Base-by-base conservation (phyloP, 2,797 vertebrate genomes). In the Molothrus ater region DNA sequence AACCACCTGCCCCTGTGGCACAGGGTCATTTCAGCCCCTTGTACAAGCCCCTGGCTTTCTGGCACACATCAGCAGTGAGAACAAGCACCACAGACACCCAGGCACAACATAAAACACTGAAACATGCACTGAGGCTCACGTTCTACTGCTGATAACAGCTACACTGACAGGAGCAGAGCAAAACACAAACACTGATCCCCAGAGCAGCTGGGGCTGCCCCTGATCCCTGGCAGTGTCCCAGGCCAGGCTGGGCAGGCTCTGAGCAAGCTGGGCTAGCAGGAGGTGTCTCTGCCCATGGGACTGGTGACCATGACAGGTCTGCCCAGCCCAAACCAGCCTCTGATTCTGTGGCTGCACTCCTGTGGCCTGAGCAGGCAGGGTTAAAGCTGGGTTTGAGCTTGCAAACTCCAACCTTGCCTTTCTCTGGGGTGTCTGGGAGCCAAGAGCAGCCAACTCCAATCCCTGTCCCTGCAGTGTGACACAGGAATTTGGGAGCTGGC, bases 311-410 rank as follows among this genome's bases (percentile, higher is more conserved):
- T 1, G 4, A 1, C 17, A 17, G 9, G 9, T 17, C 50, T 3
- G 3, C 4, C 16, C 71, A 70, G n/a, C 36, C 71, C 71, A 43
- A n/a, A 18, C 7, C 17, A 17, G 38, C 7, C 38, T 38, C 15
- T 7, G 4, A 31, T 21, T 13, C 5, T 6, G 5, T 3, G 3
- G 2, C 1, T 17, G 3, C 22, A 11, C 17, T 34, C 8, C 53
- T 38, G 48, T 29, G 31, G 29, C 54, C 32, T 8, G 13, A 24
- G 2, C 26, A 86, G 43, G 21, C 17, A 14, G 1, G n/a, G 17
- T 0, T 12, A 45, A 17, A 51, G n/a, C 9, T 10, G 20, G 5
- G 6, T 36, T 11, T 25, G 22, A 34, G n/a, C 56, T 34, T 40
- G 19, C 26, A 57, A 13, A 31, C 17, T 11, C 34, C 2, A 5